Percentiles rank a stretch among this genome's conserved stretches.
phyloP scores from a whole-genome alignment of 2,113 vertebrate species.

The Vombatus ursinus region DNA sequence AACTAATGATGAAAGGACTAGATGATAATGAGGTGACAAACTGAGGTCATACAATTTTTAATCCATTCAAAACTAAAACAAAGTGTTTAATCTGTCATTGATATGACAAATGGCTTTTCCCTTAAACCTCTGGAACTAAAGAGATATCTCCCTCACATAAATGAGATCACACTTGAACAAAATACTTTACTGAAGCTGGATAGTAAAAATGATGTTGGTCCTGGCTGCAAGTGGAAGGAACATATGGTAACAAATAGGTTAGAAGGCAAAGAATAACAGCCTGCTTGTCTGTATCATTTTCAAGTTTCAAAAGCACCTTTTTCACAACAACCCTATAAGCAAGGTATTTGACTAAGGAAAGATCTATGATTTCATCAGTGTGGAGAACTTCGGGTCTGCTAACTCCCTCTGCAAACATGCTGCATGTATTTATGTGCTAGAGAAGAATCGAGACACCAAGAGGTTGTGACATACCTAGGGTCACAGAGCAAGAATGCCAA shows the following conservation, averaged over 20 bases:
- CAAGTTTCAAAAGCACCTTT: background rate
- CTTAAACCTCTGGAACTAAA: constrained; percentile 34
- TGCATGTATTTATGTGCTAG: background rate
- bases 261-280: background rate
- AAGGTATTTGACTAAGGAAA: background rate
- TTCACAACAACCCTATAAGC: background rate
- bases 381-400: background rate
- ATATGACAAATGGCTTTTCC: constrained; percentile 8
- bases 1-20: background rate
- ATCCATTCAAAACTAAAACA: constrained; percentile 42
- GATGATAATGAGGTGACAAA: background rate
- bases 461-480: background rate
- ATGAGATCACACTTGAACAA: background rate
- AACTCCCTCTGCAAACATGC: background rate
- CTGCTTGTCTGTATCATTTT: background rate
- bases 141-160: background rate
- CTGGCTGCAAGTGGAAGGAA: background rate
- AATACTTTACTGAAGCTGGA: background rate
- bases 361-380: background rate
- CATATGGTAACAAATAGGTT: background rate
- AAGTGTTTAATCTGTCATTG: constrained; percentile 6
- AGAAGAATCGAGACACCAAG: background rate
- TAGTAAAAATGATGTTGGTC: background rate
- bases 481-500: background rate
- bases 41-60: constrained; percentile 24